Conservation (phyloP, 1,140 invertebrate species). For the Philopotamus ludificatus region DNA sequence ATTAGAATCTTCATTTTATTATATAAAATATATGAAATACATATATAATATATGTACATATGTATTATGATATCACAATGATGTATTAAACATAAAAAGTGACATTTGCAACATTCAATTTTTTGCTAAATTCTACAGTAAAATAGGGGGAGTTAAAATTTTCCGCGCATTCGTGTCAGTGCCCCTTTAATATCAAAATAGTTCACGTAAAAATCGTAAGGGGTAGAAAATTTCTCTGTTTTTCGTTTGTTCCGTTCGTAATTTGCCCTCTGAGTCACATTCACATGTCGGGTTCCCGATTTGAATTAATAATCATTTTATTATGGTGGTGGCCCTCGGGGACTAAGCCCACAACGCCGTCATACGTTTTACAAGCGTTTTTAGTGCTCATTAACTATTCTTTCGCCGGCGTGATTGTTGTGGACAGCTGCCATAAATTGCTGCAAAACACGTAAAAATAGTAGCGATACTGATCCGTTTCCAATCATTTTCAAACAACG, state of each 20-base stretch:
- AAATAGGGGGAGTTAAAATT: neutral
- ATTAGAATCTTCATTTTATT: neutral
- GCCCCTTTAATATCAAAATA: neutral
- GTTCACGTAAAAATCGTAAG: neutral
- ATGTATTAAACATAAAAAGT: neutral
- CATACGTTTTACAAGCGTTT: conserved; percentile 23
- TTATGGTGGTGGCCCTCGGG: conserved; percentile 1
- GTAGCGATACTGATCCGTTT: too few species aligned
- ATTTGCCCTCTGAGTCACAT: conserved; percentile 8
- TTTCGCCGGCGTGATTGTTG: conserved; percentile 31
- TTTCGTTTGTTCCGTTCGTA: neutral
- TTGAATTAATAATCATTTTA: conserved; percentile 40
- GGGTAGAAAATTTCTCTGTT: neutral
- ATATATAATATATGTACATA: neutral
- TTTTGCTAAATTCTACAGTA: neutral
- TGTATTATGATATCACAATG: neutral
- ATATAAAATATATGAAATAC: neutral
- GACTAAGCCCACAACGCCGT: neutral
- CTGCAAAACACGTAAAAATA: neutral
- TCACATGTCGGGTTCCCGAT: conserved; percentile 24
- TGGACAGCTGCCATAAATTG: neutral
- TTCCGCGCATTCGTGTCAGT: neutral
- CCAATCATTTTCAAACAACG: too few species aligned
- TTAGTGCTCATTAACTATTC: conserved; percentile 40
- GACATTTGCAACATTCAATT: neutral